Evolutionary conservation across 2,797 vertebrate species (phyloP).

Genomic region (Lacerta bilineata): DNA sequence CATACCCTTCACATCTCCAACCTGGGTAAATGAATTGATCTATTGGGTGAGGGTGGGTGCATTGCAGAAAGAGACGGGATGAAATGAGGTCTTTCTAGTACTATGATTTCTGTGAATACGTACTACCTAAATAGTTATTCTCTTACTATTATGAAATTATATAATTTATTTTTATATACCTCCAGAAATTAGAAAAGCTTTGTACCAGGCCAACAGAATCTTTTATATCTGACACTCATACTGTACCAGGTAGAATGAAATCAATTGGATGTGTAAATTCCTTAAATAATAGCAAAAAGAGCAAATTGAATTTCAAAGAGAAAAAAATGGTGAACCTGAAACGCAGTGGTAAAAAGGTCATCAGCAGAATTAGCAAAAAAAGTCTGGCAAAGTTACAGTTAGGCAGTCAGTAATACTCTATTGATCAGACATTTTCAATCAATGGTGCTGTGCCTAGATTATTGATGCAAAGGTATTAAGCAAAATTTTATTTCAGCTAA

Average conservation of each 20-base stretch:
- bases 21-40: background rate
- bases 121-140: constrained; percentile 46
- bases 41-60: too few relatives aligned
- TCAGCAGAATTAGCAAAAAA: constrained; percentile 82
- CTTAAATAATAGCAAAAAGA: constrained; percentile 83
- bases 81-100: background rate
- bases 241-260: constrained; percentile 72
- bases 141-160: constrained; percentile 48
- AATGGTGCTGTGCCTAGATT: constrained; percentile 85
- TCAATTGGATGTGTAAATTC: constrained; percentile 81
- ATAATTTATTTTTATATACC: constrained; percentile 40
- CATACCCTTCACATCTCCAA: background rate
- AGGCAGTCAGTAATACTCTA: constrained; percentile 85
- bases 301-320: constrained; percentile 85
- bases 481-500: constrained; percentile 88
- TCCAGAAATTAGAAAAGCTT: constrained; percentile 54
- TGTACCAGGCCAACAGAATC: constrained; percentile 51
- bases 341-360: constrained; percentile 81
- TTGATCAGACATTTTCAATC: constrained; percentile 87
- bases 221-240: constrained; percentile 71
- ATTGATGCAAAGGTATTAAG: constrained; percentile 89
- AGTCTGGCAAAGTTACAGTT: constrained; percentile 86
- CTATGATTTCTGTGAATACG: constrained; percentile 17
- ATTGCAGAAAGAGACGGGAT: background rate
- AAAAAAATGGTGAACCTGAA: constrained; percentile 77